Evolutionary conservation across 2,113 vertebrate genomes (phyloP).

Genomic region (Chionomys nivalis): DNA sequence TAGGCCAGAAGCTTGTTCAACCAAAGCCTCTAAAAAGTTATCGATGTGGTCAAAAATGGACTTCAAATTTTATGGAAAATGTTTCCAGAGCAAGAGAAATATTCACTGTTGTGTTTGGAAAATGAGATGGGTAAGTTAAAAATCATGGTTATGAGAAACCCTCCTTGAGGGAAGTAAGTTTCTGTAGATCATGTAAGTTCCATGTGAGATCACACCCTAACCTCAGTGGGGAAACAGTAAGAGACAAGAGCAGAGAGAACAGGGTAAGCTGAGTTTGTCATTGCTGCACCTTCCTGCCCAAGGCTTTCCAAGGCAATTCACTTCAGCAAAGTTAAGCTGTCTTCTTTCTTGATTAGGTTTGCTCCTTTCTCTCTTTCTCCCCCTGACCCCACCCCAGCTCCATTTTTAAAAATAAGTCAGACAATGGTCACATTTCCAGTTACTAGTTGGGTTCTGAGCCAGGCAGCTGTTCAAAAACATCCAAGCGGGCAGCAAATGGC

Average conservation of each 20-base stretch:
- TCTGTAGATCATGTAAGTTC: not conserved
- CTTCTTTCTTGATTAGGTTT: not conserved
- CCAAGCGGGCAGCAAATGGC: constrained; percentile 70
- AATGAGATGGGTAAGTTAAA: not conserved
- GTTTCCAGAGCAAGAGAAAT: constrained; percentile 60
- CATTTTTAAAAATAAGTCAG: constrained; percentile 68
- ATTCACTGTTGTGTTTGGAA: constrained; percentile 41
- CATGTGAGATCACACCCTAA: not conserved
- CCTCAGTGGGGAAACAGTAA: not conserved
- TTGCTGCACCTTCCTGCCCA: not conserved
- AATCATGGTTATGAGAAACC: not conserved
- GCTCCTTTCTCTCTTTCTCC: not conserved
- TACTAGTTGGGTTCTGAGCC: constrained; percentile 9
- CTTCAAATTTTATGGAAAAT: constrained; percentile 34
- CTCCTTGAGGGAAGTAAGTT: not conserved
- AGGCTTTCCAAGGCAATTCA: not conserved
- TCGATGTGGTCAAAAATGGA: constrained; percentile 37
- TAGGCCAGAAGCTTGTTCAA: constrained; percentile 48
- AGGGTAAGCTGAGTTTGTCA: not conserved
- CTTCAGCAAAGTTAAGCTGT: no score
- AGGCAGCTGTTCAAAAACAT: constrained; percentile 82
- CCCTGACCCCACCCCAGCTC: not conserved
- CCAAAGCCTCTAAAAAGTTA: constrained; percentile 1
- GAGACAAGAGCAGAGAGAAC: not conserved
- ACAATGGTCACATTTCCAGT: constrained; percentile 59